Base-by-base conservation (phyloP, 2,113 vertebrate species). In the Rhea pennata region DNA sequence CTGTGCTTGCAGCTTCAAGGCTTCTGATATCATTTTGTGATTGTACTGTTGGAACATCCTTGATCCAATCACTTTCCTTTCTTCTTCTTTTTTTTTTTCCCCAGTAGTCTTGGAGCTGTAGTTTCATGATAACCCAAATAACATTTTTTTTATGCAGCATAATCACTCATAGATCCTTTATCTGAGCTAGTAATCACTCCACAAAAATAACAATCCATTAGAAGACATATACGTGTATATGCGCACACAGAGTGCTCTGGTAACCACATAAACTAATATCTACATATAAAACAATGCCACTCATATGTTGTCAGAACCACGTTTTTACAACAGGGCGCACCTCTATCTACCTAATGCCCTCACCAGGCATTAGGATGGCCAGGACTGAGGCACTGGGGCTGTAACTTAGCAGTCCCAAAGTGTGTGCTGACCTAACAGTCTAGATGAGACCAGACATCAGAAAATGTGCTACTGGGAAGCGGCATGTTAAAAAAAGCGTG, bases 71-170 rank as follows among this genome's bases (percentile, higher is more conserved):
- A 36, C 36, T 36, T 36, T 36, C 36, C 6, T 36, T 36, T 36
- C 3, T 1, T 0, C 33, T 39, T 22, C 36, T 15, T 59, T 40
- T 3, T 0, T 36, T 26, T 58, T 77, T 50, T 26, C 17, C 46
- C 56, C 0, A 40, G 54, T 15, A 77, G 59, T 12, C 33, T 77
- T 81, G 36, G 24, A 66, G 51, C 16, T 61, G 23, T 26, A 11
- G 17, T 36, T 91, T 77, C 51, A 54, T 20, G 1, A 26, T 36
- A 73, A 72, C 44, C 26, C 67, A 73, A 62, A 22, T 76, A 72
- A 44, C 6, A 10, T 58, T 76, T 90, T 74, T 50, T 81, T 78
- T 44, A 7, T 53, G 12, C 26, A 82, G 44, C 48, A 31, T 48
- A 40, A 16, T 80, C 12, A 22, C 40, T 48, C 5, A 9, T 67